Base-by-base conservation (phyloP, 1,140 invertebrate species). In the Drosophila arizonae region DNA sequence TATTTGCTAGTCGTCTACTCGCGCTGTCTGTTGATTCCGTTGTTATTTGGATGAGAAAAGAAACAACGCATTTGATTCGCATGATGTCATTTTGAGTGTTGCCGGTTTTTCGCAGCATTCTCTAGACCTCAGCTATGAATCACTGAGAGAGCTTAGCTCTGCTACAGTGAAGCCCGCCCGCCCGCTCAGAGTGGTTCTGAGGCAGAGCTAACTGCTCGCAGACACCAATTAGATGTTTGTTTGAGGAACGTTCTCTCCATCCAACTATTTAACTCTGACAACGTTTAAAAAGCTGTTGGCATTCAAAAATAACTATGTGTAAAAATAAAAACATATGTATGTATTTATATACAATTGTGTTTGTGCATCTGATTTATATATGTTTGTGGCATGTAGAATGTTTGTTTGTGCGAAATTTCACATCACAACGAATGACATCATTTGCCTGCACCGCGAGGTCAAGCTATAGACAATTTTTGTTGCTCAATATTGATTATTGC, bases 401-500 rank as follows among this genome's bases (percentile, higher is more conserved):
- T 67, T 72, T 52, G 64, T 67, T 72, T 72, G 56, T 68, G 64
- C 33, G 33, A 61, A 68, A 68, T 68, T 66, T 63, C 43, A 30
- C 51, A 55, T 41, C 54, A 67, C 33, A 30, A 55, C 68, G 64
- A 62, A 77, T 85, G 81, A 84, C 81, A 84, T 86, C 81, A 86
- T 86, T 66, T 30, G 33, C 41, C 61, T 77, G 74, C 81, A 85
- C 52, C 63, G 71, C 54, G 36, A 78, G 80, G 72, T 79, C 72
- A 72, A 36, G 52, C 50, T 43, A 26, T 26, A 63, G 45, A 24
- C 54, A 66, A 66, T 52, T 46, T 46, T 46, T 52, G 50, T 63
- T 52, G 45, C 30, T 65, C 62, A 45, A 21, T 86, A 86, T 86
- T 81, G 81, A 85, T 85, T 85, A 75, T 70, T 81, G 61, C 39